These are phyloP conservation scores for Cossypha dichroa DNA, from an alignment of 2,797 vertebrate species.

Conservation along the genomic window DNA sequence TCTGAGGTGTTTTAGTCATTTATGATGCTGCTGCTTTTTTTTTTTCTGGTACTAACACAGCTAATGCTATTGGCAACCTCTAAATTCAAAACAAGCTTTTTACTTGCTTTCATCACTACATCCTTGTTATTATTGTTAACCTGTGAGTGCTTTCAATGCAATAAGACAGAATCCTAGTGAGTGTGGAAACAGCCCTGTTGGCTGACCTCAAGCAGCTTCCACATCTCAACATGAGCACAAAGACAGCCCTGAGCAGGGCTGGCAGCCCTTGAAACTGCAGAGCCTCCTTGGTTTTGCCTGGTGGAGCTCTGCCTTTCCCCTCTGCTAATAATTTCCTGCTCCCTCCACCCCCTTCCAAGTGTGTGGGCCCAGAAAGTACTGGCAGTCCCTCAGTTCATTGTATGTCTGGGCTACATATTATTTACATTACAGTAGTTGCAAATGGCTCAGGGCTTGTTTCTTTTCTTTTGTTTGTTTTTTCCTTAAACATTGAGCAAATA, in stretches of 20 bases:
- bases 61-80: background rate
- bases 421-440: background rate
- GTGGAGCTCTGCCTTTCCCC: background rate
- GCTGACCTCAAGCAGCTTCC: background rate
- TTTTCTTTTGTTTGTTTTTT: background rate
- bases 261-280: background rate
- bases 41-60: background rate
- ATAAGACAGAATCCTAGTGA: background rate
- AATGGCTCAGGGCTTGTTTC: background rate
- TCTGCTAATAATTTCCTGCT: background rate
- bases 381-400: constrained; percentile 23
- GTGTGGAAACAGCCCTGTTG: background rate
- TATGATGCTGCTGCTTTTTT: background rate
- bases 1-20: background rate
- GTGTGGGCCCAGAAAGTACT: constrained; percentile 54
- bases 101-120: background rate
- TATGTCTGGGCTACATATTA: background rate
- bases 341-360: background rate
- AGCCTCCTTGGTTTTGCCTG: background rate
- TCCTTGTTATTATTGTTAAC: background rate
- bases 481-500: background rate
- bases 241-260: background rate
- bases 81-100: background rate
- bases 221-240: background rate
- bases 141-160: background rate